These are phyloP conservation scores for Hoplodrina ambigua DNA, from an alignment of 2,888 invertebrate species.

Conservation along the genomic window DNA sequence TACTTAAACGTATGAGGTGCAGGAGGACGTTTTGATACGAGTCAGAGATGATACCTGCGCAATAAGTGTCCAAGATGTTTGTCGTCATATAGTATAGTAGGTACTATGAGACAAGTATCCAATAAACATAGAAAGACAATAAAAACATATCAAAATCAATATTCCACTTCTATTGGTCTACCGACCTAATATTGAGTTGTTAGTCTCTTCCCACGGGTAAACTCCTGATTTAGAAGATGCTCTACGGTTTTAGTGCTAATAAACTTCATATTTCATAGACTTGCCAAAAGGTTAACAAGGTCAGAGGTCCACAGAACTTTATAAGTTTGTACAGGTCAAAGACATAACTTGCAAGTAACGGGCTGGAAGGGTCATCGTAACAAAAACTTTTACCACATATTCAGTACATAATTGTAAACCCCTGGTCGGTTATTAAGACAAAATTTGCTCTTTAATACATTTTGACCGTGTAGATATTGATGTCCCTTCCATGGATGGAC, in stretches of 20 bases:
- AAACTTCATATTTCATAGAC: constrained; percentile 28
- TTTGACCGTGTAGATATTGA: too few relatives aligned
- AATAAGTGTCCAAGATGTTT: too few relatives aligned
- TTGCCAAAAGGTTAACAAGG: constrained; percentile 11
- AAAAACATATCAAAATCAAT: not conserved
- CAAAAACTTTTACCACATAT: too few relatives aligned
- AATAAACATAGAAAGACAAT: not conserved
- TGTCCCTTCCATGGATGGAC: too few relatives aligned
- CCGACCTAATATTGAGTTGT: not conserved
- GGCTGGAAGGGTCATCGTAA: too few relatives aligned
- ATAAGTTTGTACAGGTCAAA: constrained; percentile 16
- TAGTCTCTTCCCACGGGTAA: constrained; percentile 1
- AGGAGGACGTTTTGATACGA: too few relatives aligned
- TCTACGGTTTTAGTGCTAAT: constrained; percentile 3
- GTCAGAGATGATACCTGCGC: too few relatives aligned
- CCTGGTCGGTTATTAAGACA: too few relatives aligned
- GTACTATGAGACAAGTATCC: not conserved
- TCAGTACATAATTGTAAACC: too few relatives aligned
- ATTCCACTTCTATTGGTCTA: not conserved
- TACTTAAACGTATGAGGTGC: too few relatives aligned
- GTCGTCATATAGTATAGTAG: too few relatives aligned
- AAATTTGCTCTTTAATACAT: too few relatives aligned
- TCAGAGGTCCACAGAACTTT: not conserved
- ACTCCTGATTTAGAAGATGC: constrained; percentile 2
- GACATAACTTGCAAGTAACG: constrained; percentile 3